Conservation (phyloP, 2,113 vertebrate genomes). For the Nerophis lumbriciformis region DNA sequence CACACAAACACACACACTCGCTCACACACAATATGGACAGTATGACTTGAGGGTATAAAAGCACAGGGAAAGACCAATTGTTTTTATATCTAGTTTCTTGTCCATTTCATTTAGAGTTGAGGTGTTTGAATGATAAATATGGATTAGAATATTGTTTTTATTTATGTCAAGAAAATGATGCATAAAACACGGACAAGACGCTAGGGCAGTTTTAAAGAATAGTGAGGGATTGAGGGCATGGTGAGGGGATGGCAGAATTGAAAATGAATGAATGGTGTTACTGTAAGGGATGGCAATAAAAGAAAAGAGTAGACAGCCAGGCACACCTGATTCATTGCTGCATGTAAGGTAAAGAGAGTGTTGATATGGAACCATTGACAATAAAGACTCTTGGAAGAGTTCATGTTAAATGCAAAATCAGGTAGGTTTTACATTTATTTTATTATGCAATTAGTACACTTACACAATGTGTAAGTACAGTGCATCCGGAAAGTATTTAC, state of each 20-base stretch:
- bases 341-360: no score
- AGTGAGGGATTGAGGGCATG: conserved; percentile 40
- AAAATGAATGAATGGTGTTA: conserved; percentile 27
- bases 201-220: conserved; percentile 43
- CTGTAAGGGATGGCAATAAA: conserved; percentile 7
- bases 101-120: conserved; percentile 56
- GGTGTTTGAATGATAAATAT: conserved; percentile 57
- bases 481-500: no score
- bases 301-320: conserved; percentile 26
- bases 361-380: no score
- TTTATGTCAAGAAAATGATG: conserved; percentile 50
- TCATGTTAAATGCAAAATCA: no score
- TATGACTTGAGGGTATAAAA: conserved; percentile 55
- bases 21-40: conserved; percentile 48
- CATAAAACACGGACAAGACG: conserved; percentile 61
- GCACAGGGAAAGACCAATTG: conserved; percentile 57
- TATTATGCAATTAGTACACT: no score
- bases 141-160: conserved; percentile 48
- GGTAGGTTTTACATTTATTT: no score
- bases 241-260: conserved; percentile 26
- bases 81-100: conserved; percentile 64
- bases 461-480: no score
- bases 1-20: conserved; percentile 25
- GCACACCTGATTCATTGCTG: no score
- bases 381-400: no score